A percentile compares a stretch with the other conserved stretches of the same genome.
These are phyloP conservation scores for Steromphala cineraria DNA, from an alignment of 2,888 invertebrate genomes.

Conservation along the genomic window DNA sequence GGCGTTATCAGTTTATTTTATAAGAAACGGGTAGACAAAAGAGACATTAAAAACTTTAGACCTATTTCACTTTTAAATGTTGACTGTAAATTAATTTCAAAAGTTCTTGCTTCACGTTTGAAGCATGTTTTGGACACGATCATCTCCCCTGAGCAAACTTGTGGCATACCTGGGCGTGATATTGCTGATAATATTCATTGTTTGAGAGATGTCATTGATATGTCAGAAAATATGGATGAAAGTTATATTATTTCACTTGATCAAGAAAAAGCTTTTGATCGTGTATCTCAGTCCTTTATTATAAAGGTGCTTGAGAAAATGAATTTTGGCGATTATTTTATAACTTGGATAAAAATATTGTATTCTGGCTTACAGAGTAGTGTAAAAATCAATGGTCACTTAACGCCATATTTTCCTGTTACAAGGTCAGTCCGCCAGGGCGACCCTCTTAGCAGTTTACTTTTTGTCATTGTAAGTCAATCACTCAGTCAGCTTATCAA, in stretches of 20 bases:
- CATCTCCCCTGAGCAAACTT: neutral
- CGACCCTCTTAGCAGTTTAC: conserved; percentile 17
- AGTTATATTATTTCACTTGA: neutral
- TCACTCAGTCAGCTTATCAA: too few species aligned
- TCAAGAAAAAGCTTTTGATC: conserved; percentile 3
- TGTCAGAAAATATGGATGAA: neutral
- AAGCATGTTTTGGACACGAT: neutral
- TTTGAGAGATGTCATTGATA: neutral
- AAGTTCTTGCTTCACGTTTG: neutral
- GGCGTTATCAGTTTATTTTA: neutral
- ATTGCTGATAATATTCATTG: neutral
- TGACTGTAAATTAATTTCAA: neutral
- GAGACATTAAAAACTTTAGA: neutral
- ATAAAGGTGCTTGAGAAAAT: neutral
- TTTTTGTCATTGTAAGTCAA: too few species aligned
- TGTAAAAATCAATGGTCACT: neutral
- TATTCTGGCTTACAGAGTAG: neutral
- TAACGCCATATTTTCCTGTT: neutral
- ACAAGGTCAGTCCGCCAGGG: neutral
- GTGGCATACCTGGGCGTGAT: neutral
- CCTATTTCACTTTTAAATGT: neutral
- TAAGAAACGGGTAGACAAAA: neutral
- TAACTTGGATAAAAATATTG: neutral
- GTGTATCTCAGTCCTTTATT: neutral
- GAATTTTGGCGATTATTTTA: neutral